Conservation (phyloP, 2,113 vertebrate species). For the Hiodon tergisus region DNA sequence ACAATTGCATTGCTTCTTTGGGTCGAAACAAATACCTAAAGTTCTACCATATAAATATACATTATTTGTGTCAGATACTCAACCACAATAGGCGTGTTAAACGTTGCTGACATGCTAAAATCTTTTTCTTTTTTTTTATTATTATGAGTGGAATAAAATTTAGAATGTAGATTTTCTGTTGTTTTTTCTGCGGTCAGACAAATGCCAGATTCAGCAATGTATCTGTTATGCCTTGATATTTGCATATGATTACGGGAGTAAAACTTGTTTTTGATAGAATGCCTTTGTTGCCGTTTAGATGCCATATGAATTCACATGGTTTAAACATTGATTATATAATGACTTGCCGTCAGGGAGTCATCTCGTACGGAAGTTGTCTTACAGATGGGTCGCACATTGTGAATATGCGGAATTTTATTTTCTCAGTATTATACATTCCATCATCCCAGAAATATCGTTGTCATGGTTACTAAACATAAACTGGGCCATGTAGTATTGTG, state of each 20-base stretch:
- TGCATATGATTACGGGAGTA: neutral
- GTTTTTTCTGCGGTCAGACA: neutral
- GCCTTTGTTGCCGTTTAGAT: neutral
- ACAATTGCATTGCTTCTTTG: conserved; percentile 8
- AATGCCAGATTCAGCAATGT: neutral
- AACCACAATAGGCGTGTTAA: no score
- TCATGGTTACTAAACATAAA: conserved; percentile 76
- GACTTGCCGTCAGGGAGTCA: neutral
- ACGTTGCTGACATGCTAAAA: no score
- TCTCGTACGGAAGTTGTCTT: neutral
- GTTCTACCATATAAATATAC: neutral
- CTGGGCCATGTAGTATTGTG: conserved; percentile 48
- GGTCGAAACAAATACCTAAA: conserved; percentile 17
- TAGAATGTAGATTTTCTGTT: neutral
- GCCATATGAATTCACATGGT: neutral
- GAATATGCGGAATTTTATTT: conserved; percentile 17
- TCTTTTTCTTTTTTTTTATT: neutral
- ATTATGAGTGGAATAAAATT: neutral
- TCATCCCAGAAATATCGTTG: conserved; percentile 47
- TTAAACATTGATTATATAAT: neutral
- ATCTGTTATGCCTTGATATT: neutral
- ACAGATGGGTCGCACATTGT: neutral
- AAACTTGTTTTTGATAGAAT: neutral
- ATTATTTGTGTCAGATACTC: neutral
- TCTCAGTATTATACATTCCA: conserved; percentile 41